phyloP scores from a whole-genome alignment of 2,113 vertebrate species.

The Lonchura striata region DNA sequence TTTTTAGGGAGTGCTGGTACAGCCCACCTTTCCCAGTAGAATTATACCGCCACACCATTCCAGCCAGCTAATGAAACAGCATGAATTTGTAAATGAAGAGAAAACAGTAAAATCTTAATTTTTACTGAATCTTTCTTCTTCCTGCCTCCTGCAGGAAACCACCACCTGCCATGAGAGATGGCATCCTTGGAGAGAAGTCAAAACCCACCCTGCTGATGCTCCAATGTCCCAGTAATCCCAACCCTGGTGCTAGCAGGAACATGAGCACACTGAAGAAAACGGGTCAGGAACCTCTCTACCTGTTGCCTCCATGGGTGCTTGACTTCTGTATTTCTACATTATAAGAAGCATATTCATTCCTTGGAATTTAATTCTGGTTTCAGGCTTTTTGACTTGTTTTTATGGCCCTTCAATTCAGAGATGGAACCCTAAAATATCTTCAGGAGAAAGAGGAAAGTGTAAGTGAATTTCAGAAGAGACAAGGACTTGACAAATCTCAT shows the following conservation, averaged over 20 bases:
- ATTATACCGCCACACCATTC: neutral
- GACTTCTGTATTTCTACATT: neutral
- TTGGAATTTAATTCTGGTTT: neutral
- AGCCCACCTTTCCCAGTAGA: neutral
- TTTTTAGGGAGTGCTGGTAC: neutral
- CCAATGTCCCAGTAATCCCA: neutral
- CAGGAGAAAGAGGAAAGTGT: neutral
- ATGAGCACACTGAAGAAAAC: rapidly evolving
- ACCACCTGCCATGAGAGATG: neutral
- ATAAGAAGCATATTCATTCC: neutral
- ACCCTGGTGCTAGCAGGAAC: neutral
- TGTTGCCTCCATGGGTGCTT: rapidly evolving
- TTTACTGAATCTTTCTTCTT: neutral
- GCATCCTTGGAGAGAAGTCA: neutral
- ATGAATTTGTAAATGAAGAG: neutral
- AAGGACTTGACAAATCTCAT: slow-evolving; percentile 6
- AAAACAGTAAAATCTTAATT: neutral
- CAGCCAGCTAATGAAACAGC: neutral
- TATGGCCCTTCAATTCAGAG: neutral
- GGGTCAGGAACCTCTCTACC: neutral
- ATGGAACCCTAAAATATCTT: neutral
- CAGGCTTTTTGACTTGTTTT: neutral
- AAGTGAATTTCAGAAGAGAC: neutral
- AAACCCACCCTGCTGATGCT: neutral
- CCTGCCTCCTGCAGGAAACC: neutral